A percentile compares a stretch with the other conserved stretches of the same genome.
These are phyloP conservation scores for Paracyclopina nana DNA, from an alignment of 1,140 invertebrate species.

Conservation along the genomic window DNA sequence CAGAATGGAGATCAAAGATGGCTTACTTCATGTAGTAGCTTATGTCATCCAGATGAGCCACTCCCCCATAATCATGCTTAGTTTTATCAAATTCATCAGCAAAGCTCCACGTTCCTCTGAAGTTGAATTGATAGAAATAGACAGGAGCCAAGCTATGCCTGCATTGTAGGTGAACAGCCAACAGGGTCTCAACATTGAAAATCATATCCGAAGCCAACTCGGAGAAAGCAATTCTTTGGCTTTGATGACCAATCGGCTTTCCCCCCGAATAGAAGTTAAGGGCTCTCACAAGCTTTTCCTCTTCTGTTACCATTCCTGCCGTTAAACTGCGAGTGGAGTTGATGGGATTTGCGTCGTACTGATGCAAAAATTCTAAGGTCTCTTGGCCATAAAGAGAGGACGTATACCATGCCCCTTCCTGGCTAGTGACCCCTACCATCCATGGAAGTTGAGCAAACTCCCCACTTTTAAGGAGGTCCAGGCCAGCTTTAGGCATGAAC, in stretches of 20 bases:
- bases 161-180: background rate
- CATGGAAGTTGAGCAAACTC: background rate
- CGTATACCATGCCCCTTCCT: background rate
- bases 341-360: too few species aligned
- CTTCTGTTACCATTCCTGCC: too few species aligned
- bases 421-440: background rate
- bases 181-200: background rate
- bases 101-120: background rate
- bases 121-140: background rate
- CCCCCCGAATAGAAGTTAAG: too few species aligned
- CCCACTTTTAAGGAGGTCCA: background rate
- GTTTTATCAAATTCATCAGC: background rate
- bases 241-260: background rate
- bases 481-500: background rate
- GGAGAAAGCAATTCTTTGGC: background rate
- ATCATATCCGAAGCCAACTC: background rate
- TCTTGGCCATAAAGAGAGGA: too few species aligned
- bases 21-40: background rate
- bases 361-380: too few species aligned
- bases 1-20: too few species aligned
- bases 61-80: background rate
- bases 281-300: too few species aligned
- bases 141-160: background rate
- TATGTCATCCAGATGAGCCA: constrained; percentile 2
- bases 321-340: too few species aligned